Conservation (phyloP, 2,113 vertebrate genomes). For the Leuciscus idus region DNA sequence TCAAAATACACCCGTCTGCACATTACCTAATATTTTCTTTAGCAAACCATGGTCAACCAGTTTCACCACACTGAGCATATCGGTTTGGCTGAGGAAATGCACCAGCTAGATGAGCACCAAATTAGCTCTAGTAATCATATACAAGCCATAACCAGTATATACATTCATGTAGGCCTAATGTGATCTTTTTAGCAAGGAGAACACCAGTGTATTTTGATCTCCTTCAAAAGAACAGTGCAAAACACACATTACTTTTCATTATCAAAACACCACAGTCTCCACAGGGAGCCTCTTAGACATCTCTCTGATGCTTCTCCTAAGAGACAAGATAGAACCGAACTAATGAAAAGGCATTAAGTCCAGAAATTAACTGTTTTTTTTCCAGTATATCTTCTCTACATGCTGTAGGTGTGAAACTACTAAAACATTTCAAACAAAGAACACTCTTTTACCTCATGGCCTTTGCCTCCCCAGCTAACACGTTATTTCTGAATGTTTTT, state of each 20-base stretch:
- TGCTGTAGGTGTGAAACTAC: constrained; percentile 18
- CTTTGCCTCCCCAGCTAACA: neutral
- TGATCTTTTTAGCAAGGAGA: neutral
- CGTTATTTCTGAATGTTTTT: too few species aligned
- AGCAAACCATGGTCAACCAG: neutral
- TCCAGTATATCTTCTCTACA: neutral
- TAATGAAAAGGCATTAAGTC: constrained; percentile 4
- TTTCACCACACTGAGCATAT: neutral
- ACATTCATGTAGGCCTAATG: neutral
- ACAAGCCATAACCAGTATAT: neutral
- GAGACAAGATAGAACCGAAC: neutral
- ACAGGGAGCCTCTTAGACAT: constrained; percentile 10
- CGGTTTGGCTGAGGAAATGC: neutral
- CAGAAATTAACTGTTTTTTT: neutral
- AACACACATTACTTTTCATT: neutral
- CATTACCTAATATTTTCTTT: neutral
- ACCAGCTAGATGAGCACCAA: neutral
- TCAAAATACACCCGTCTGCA: neutral
- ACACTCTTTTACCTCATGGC: neutral
- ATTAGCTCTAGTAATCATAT: neutral
- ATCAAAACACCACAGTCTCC: neutral
- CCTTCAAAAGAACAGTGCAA: constrained; percentile 5
- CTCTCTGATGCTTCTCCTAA: constrained; percentile 11
- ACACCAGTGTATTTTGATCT: neutral
- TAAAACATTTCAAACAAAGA: constrained; percentile 38